Evolutionary conservation across 2,113 vertebrate genomes (phyloP), one percentile per base, ranked within the genome.

Genomic region (Coryphaenoides rupestris): DNA sequence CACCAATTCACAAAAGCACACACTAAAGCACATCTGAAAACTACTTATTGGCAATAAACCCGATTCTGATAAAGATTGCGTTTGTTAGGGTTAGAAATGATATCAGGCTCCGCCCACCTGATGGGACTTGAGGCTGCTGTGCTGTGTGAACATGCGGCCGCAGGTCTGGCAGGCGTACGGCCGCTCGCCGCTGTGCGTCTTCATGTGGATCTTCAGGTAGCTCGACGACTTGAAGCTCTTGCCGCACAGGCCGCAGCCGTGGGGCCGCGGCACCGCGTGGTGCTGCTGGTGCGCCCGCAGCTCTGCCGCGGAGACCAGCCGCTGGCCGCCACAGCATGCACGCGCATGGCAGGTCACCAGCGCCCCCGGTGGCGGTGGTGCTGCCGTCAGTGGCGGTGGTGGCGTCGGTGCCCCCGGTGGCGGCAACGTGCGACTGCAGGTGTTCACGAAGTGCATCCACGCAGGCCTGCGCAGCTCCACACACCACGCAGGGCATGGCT

Each of bases 91-190:
- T 17, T 17, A 24, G 55, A 1, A 26, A 24, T 5, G 9, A 7
- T 7, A 40, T 40, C 33, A 13, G 33, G 33, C 33, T 1, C 28
- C 19, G 15, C 65, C 23, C 5, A 88, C 87, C 88, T 73, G 86
- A 61, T 92, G 91, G 4, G 84, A 78, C 16, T 92, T 93, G 5
- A 93, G 90, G 77, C 90, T 92, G 70, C 86, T 84, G 50, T 87
- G 84, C 72, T 90, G 90, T 2, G 86, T 82, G 23, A 90, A 90
- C 69, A 63, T 72, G 22, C 83, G 86, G 0, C 83, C 78, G 3
- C 89, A 94, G 72, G 89, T 87, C 62, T 89, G 77, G 50, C 93
- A 94, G 73, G 88, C 74, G 70, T 90, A 94, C 0, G 92, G 91
- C 62, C 85, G 88, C 76, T 93, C 91, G 1, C 92, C 87, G 12